These are phyloP conservation scores for Choreutis nemorana DNA, from an alignment of 2,888 invertebrate genomes.

Conservation along the genomic window DNA sequence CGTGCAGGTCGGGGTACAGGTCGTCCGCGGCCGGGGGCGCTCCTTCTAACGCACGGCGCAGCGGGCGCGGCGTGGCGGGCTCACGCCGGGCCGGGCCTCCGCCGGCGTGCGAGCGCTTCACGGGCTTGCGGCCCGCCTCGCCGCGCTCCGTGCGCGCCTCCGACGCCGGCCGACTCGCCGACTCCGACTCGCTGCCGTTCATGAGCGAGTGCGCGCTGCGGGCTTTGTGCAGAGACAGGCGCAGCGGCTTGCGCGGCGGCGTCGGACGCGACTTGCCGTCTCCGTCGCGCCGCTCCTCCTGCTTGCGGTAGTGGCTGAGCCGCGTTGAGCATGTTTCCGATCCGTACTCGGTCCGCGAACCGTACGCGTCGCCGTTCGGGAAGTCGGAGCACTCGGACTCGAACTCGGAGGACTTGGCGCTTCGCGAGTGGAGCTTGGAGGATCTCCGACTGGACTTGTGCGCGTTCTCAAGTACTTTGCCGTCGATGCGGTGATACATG, in stretches of 20 bases:
- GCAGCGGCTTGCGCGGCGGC: slow-evolving; percentile 85
- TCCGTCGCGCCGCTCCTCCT: slow-evolving; percentile 34
- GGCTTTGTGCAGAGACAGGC: slow-evolving; percentile 83
- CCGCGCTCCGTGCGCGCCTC: slow-evolving; percentile 25
- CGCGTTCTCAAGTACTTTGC: slow-evolving; percentile 59
- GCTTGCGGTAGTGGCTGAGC: slow-evolving; percentile 46
- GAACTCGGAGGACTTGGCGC: slow-evolving; percentile 78
- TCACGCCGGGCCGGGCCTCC: slow-evolving; percentile 32
- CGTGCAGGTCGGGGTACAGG: slow-evolving; percentile 49
- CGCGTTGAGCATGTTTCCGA: slow-evolving; percentile 62
- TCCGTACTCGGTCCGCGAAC: slow-evolving; percentile 60
- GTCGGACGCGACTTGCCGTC: slow-evolving; percentile 71
- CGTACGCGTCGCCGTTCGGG: slow-evolving; percentile 48
- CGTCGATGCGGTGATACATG: slow-evolving; percentile 54
- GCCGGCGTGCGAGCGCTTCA: slow-evolving; percentile 65
- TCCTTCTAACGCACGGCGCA: slow-evolving; percentile 17
- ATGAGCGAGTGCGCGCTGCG: slow-evolving; percentile 80
- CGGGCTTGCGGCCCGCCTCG: slow-evolving; percentile 68
- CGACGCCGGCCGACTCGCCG: slow-evolving; percentile 33
- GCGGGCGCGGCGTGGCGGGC: slow-evolving; percentile 46
- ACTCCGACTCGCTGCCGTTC: slow-evolving; percentile 52
- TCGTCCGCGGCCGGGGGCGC: slow-evolving; percentile 40
- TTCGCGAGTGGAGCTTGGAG: slow-evolving; percentile 61
- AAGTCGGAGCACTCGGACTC: slow-evolving; percentile 75
- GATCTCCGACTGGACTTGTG: slow-evolving; percentile 59